phyloP scores from a whole-genome alignment of 2,113 vertebrate species.

The Proteles cristata region DNA sequence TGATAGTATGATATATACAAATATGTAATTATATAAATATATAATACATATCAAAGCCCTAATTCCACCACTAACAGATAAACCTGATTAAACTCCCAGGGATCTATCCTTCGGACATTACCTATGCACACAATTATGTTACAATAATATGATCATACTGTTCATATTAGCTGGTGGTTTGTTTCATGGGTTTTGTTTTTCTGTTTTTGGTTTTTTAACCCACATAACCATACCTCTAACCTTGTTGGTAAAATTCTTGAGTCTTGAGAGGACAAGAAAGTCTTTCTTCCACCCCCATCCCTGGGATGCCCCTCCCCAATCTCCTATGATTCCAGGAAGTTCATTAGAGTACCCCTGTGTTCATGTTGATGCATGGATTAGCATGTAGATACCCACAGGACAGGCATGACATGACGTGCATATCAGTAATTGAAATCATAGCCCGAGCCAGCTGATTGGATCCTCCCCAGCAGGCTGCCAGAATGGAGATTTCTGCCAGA shows the following conservation, averaged over 20 bases:
- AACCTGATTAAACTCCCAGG: neutral
- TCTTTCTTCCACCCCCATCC: neutral
- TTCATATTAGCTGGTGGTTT: neutral
- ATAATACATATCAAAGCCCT: neutral
- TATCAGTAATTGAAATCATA: constrained; percentile 14
- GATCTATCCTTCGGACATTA: neutral
- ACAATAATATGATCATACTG: neutral
- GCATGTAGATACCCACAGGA: neutral
- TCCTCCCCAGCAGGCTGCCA: neutral
- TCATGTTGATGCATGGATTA: neutral
- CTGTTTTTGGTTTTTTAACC: neutral
- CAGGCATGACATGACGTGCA: neutral
- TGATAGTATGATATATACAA: neutral
- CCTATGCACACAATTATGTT: neutral
- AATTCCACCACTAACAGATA: neutral
- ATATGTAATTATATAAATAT: constrained; percentile 27
- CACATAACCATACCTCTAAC: neutral
- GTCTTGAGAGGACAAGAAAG: neutral
- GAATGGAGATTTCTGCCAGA: neutral
- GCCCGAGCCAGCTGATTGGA: neutral
- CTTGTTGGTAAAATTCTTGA: neutral
- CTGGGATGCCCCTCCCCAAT: neutral
- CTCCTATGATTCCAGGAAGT: neutral
- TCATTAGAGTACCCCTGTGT: neutral
- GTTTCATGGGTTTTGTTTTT: neutral